Base-by-base conservation (phyloP, 2,113 vertebrate species). In the Brachionichthys hirsutus region DNA sequence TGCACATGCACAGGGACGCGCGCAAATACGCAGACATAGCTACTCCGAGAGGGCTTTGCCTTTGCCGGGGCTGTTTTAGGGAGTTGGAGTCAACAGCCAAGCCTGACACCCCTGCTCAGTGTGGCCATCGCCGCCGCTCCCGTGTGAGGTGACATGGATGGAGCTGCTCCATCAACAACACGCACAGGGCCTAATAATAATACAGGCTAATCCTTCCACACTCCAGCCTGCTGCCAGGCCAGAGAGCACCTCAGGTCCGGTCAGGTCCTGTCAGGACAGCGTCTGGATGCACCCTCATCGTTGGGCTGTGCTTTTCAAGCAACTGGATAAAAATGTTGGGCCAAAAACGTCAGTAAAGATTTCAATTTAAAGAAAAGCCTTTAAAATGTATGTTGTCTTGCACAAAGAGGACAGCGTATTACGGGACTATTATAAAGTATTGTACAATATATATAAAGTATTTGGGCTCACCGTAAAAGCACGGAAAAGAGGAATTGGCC, bases 131-230 rank as follows among this genome's bases (percentile, higher is more conserved):
- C 78, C 70, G 56, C 68, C 74, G 84, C 67, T 66, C 67, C 70
- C 70, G 59, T 82, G 76, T 73, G 84, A 86, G 62, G 79, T 78
- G 80, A 80, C 82, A 75, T 50, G 47, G 64, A 82, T 73, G 72
- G 75, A 75, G 74, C 57, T 1, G 52, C 73, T 82, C 67, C 65
- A 78, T 83, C 56, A 77, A 67, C 74, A 73, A 84, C 79, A 83
- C 68, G 73, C 57, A 63, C 61, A 62, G 57, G 47, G 57, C 66
- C 75, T 65, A 62, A 85, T 70, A 81, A 80, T 77, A 81, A 86
- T 76, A 71, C 49, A 35, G 76, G 76, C 54, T 76, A 78, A 82
- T 80, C 70, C 70, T 38, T 38, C 2, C 52, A 83, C 69, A 8
- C 55, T 75, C 44, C 61, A 53, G 67, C 50, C 54, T 47, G 46